Base-by-base conservation (phyloP, 2,888 invertebrate species). In the Zeuzera pyrina region DNA sequence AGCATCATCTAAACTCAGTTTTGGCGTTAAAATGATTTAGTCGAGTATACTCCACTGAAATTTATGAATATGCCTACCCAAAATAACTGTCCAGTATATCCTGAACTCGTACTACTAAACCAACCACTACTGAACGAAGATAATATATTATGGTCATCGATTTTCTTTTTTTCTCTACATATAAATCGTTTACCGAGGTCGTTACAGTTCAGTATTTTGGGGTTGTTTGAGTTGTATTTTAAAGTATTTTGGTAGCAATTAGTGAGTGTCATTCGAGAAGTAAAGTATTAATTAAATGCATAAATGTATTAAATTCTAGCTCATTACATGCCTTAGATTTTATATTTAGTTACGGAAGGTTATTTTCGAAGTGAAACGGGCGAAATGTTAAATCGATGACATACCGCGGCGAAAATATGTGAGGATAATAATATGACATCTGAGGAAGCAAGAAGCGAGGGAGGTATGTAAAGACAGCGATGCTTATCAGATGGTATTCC, bases 1-100 rank as follows among this genome's bases (percentile, higher is more conserved):
- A 50, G 41, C 55, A 51, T 65, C 63, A 58, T 49, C 49, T 56
- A 51, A 57, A 52, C 58, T 51, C 54, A 61, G 66, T 70, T 74
- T 70, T 72, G 69, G 70, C 73, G 68, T 71, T 72, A 73, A 76
- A 74, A 74, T 76, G 72, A 74, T 74, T 74, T 72, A 74, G 58
- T 49, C 55, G 52, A 52, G 52, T 52, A 47, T 51, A 56, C 59
- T 59, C 59, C 51, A 41, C 50, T 57, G 52, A 62, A 67, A 71
- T 68, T 66, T 67, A 74, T 66, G 67, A 63, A 61, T 53, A 51
- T 43, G 42, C 36, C 38, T 39, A 54, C 60, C 43, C 47, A 73
- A 72, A 72, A 73, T 72, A 44, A 44, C 41, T 37, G n/a, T 28
- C 69, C 50, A 57, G 26, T 28, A 19, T 43, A 43, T 35, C 25